Evolutionary conservation across 2,888 invertebrate genomes (phyloP).

Genomic region (Andrena praecox): DNA sequence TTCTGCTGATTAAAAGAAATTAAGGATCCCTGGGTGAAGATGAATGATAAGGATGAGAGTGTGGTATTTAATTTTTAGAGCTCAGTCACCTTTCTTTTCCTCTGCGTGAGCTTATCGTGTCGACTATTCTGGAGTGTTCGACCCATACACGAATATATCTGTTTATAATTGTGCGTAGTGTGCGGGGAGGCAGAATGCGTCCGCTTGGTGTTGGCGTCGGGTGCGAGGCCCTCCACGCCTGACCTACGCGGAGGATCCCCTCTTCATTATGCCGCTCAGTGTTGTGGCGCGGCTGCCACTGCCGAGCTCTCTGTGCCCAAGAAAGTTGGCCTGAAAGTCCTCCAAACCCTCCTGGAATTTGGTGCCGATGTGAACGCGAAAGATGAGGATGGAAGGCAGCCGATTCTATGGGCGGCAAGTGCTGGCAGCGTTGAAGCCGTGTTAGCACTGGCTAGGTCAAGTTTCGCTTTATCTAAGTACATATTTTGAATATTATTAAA

Average conservation of each 20-base stretch:
- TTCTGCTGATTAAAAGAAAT: too few relatives aligned
- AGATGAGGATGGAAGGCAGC: slow-evolving; percentile 97
- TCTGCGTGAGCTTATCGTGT: too few relatives aligned
- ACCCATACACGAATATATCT: background rate
- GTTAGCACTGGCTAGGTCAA: slow-evolving; percentile 91
- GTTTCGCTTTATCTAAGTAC: background rate
- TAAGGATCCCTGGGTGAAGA: too few relatives aligned
- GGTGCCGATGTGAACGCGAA: slow-evolving; percentile 93
- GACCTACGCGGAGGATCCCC: slow-evolving; percentile 98
- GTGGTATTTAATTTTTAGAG: too few relatives aligned
- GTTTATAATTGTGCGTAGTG: slow-evolving; percentile 86
- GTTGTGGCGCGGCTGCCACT: slow-evolving; percentile 93
- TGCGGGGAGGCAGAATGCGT: slow-evolving; percentile 97
- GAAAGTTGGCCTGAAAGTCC: slow-evolving; percentile 91
- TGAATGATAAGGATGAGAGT: too few relatives aligned
- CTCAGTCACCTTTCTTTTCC: background rate
- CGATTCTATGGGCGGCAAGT: slow-evolving; percentile 98
- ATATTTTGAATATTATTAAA: too few relatives aligned
- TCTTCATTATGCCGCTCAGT: slow-evolving; percentile 98
- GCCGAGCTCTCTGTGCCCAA: slow-evolving; percentile 83
- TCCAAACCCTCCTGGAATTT: slow-evolving; percentile 91
- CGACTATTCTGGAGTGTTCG: too few relatives aligned
- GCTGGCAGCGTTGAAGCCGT: slow-evolving; percentile 98
- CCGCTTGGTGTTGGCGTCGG: slow-evolving; percentile 93
- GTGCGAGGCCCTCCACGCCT: slow-evolving; percentile 94